phyloP scores from a whole-genome alignment of 2,797 vertebrate species.

The Aulostomus chinensis region DNA sequence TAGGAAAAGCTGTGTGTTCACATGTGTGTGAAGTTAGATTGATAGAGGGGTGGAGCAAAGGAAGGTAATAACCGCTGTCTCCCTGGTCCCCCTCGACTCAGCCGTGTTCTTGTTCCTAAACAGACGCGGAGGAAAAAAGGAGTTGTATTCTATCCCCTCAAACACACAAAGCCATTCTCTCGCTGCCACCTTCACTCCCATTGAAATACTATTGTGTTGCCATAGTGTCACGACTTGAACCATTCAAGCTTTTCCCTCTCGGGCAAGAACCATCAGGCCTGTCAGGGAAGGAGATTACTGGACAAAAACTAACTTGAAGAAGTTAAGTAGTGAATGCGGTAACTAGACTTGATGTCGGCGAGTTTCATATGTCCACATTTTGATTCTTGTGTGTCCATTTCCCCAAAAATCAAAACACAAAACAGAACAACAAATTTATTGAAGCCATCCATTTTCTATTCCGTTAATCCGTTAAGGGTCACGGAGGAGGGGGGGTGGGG shows the following conservation, averaged over 20 bases:
- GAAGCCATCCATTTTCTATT: too few relatives aligned
- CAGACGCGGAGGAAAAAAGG: constrained; percentile 35
- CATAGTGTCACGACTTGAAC: constrained; percentile 36
- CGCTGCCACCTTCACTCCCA: constrained; percentile 18
- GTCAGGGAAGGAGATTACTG: too few relatives aligned
- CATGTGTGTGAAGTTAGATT: constrained; percentile 45
- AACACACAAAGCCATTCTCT: constrained; percentile 3
- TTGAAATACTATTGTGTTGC: constrained; percentile 39
- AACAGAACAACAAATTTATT: too few relatives aligned
- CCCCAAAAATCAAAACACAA: too few relatives aligned
- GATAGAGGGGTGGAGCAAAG: constrained; percentile 53
- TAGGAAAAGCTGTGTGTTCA: constrained; percentile 35
- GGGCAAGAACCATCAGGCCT: too few relatives aligned
- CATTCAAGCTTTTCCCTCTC: constrained; percentile 11
- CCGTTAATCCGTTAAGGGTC: too few relatives aligned
- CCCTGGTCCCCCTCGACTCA: constrained; percentile 32
- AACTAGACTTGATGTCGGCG: too few relatives aligned
- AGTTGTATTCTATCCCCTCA: constrained; percentile 5
- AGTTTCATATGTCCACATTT: too few relatives aligned
- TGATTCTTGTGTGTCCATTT: too few relatives aligned
- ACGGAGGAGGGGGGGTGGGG: too few relatives aligned
- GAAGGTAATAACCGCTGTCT: constrained; percentile 42
- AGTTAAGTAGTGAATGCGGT: too few relatives aligned
- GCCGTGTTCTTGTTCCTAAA: constrained; percentile 19
- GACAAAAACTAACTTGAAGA: too few relatives aligned